Evolutionary conservation across 2,113 vertebrate genomes (phyloP).

Genomic region (Thalassoma bifasciatum): DNA sequence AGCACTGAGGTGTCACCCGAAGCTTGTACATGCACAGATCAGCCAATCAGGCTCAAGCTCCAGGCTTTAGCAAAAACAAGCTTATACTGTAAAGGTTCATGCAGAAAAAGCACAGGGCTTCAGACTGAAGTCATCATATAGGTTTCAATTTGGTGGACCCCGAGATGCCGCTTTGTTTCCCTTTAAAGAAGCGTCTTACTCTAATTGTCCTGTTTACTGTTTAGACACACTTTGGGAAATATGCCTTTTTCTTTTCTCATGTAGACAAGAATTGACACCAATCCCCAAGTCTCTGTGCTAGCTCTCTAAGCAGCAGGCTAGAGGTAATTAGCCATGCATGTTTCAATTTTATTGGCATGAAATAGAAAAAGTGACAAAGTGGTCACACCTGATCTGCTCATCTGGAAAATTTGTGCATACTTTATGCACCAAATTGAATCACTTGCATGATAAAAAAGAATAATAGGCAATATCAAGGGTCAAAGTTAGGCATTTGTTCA

Average conservation of each 20-base stretch:
- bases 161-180: slow-evolving; percentile 37
- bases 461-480: no score
- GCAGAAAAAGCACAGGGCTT: slow-evolving; percentile 66
- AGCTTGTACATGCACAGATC: slow-evolving; percentile 76
- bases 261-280: slow-evolving; percentile 3
- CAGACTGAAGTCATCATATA: slow-evolving; percentile 3
- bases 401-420: no score
- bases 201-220: slow-evolving; percentile 40
- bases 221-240: slow-evolving; percentile 29
- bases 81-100: slow-evolving; percentile 72
- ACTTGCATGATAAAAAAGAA: no score
- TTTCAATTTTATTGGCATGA: no score
- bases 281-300: not conserved
- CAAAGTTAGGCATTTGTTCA: no score
- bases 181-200: slow-evolving; percentile 59
- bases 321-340: not conserved
- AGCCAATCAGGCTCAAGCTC: slow-evolving; percentile 64
- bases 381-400: no score
- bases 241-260: not conserved
- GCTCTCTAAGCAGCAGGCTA: not conserved
- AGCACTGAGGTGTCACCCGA: slow-evolving; percentile 54
- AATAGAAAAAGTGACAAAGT: not conserved
- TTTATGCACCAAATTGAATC: no score
- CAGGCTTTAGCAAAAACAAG: slow-evolving; percentile 68
- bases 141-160: slow-evolving; percentile 29